Evolutionary conservation across 2,888 invertebrate genomes (phyloP).

Genomic region (Polyommatus icarus): DNA sequence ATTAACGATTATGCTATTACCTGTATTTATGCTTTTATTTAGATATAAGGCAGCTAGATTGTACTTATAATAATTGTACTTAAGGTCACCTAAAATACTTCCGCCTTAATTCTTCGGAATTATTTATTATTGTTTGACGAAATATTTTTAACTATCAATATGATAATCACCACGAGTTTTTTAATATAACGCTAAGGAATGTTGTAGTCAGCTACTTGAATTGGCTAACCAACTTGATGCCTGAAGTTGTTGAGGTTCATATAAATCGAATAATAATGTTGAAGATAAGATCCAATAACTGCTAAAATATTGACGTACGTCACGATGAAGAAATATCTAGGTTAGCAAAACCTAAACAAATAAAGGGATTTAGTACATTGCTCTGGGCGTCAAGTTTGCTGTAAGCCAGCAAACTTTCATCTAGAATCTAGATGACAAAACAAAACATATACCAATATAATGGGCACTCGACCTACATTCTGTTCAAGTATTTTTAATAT

Average conservation of each 20-base stretch:
- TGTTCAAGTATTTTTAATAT: not conserved
- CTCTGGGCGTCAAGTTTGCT: not conserved
- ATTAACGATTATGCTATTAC: conserved; percentile 6
- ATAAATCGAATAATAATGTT: not conserved
- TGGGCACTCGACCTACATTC: not conserved
- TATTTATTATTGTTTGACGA: conserved; percentile 20
- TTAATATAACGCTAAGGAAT: not conserved
- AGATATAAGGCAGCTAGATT: conserved; percentile 11
- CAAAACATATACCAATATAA: not conserved
- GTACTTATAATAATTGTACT: conserved; percentile 26
- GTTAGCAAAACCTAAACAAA: not conserved
- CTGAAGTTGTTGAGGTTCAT: not conserved
- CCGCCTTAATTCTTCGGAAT: conserved; percentile 21
- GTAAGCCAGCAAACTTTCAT: no score
- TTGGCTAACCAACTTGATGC: not conserved
- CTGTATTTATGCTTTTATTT: conserved; percentile 29
- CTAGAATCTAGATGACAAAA: not conserved
- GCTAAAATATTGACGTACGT: not conserved
- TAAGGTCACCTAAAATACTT: conserved; percentile 15
- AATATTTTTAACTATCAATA: not conserved
- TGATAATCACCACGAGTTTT: not conserved
- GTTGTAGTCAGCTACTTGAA: not conserved
- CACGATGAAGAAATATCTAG: not conserved
- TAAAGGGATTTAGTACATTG: not conserved
- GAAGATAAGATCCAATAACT: not conserved